A percentile compares a stretch with the other conserved stretches of the same genome.
Evolutionary conservation across 1,140 invertebrate species (phyloP).

Genomic region (Solenopsis invicta): DNA sequence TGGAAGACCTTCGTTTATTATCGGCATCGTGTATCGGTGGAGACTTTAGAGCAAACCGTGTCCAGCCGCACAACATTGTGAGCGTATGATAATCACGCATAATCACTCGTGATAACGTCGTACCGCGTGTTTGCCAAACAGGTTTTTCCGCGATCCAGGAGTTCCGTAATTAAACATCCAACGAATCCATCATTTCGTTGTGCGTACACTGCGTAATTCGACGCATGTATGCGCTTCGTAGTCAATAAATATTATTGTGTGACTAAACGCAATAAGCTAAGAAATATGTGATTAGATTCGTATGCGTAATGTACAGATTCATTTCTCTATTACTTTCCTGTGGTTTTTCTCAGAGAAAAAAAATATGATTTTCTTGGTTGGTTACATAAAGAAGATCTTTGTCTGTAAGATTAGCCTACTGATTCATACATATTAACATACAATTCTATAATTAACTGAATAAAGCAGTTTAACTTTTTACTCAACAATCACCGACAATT

Average conservation of each 20-base stretch:
- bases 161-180: neutral
- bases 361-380: neutral
- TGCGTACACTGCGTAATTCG: neutral
- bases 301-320: neutral
- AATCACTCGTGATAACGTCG: slow-evolving; percentile 33
- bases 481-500: neutral
- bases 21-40: slow-evolving; percentile 5
- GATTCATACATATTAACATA: neutral
- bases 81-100: slow-evolving; percentile 21
- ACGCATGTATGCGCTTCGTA: neutral
- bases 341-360: neutral
- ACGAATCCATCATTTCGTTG: slow-evolving; percentile 2
- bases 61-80: slow-evolving; percentile 19
- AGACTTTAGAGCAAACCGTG: neutral
- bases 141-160: slow-evolving; percentile 24
- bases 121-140: slow-evolving; percentile 3
- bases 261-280: neutral
- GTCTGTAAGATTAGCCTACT: neutral
- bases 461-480: neutral
- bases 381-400: neutral
- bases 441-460: neutral
- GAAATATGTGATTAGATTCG: neutral
- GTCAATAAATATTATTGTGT: neutral
- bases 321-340: neutral
- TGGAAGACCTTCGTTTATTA: neutral